Base-by-base conservation (phyloP, 2,888 invertebrate species). In the Unio pictorum region DNA sequence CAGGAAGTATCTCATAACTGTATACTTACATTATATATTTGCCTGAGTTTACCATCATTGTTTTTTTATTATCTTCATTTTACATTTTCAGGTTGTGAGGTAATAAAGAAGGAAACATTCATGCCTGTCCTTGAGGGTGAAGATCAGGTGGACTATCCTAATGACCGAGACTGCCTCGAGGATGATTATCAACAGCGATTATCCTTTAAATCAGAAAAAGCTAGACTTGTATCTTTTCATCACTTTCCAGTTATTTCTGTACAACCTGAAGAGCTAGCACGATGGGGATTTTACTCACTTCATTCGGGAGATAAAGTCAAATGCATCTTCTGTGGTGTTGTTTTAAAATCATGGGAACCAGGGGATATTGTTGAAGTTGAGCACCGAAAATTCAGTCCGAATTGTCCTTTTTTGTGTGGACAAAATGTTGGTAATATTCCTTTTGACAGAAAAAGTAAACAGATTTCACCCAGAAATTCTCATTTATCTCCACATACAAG, bases 261-360 rank as follows among this genome's bases (percentile, higher is more conserved):
- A 23, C 55, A 28, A 15, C 73, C 74, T 55, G 66, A 70, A n/a
- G 76, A 76, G 54, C 64, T 80, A 5, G 80, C 80, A 11, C 67
- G 63, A 62, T 73, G 76, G 60, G 80, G 80, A 20, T 80, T 80
- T 60, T 78, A 72, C 66, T 78, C 71, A 61, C 63, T 80, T 18
- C 68, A 71, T 54, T 67, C 68, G 15, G 73, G 73, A 1, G 80
- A 80, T 63, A 70, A 68, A 68, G 78, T 74, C 5, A 76, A 75
- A 63, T 80, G 80, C 67, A 69, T 73, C 23, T 80, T 78, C 63
- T 80, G 80, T 71, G 78, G 78, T 45, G 68, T 78, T 15, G 61
- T 80, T 55, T 68, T 80, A 28, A 77, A 76, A 60, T 71, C 66
- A 60, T 80, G 80, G 80, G 77, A 77, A 61, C 34, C 55, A 58